Evolutionary conservation across 2,113 vertebrate genomes (phyloP), one percentile per base, ranked within the genome.

Genomic region (Carlito syrichta): DNA sequence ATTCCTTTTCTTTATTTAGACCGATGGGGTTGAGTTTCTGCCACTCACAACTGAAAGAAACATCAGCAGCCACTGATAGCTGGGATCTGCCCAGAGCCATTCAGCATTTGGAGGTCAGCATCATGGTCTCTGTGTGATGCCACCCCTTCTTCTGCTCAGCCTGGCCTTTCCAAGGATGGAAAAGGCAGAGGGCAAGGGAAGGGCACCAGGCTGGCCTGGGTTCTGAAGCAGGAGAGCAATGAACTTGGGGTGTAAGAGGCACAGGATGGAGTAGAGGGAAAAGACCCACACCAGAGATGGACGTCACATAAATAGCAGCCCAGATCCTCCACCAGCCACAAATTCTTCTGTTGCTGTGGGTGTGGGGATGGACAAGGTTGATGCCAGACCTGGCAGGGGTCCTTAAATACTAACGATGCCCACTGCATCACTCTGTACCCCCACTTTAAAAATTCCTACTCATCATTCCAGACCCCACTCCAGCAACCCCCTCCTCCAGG

Each of bases 271-370:
- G 5, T 71, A 71, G 9, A 71, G 43, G 69, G 38, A 43, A 71
- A 23, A 20, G 38, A 71, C 68, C 23, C 38, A 40, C 38, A 40
- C 38, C 20, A 40, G 69, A 25, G 38, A 10, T 43, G 20, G 9
- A 25, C 38, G 43, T 71, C 38, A 40, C 9, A 40, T 20, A 13
- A 71, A 40, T 23, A 25, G 5, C 38, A 71, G 38, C 38, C 69
- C 38, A 40, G 38, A 40, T 71, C 93, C 48, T 98, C 98, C 48
- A 98, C 94, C 2, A 94, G 74, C 63, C 58, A 96, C 16, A 99
- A 94, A 11, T 25, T 3, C 4, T 98, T 98, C 66, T 99, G 25
- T 97, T 95, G 96, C 91, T 97, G 68, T 97, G 91, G 87, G 98
- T 98, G 40, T 86, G 45, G 17, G 14, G 4, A 32, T 27, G 35